Evolutionary conservation across 37 sponge, comb jelly and placozoan genomes (phyloP), one percentile per base, ranked within the genome.

Genomic region (Spongilla lacustris): DNA sequence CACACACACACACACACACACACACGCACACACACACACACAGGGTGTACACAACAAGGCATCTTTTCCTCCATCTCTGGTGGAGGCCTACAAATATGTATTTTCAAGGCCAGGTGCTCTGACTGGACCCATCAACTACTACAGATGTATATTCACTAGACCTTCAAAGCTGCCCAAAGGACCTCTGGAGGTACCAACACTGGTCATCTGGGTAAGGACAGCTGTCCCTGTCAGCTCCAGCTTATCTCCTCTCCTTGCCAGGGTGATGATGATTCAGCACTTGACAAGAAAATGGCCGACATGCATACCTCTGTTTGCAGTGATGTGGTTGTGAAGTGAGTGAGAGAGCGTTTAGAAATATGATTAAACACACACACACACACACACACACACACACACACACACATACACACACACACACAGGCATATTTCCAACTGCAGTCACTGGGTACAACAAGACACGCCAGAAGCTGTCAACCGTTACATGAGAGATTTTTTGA

Each of bases 61-160:
- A 33, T 36, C 50, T 50, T 90, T 95, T 58, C 67, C 88, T 81
- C 73, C 91, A 11, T 91, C 90, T 14, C 77, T 92, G 8, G 21
- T 95, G 9, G 88, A 92, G 76, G 85, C 88, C 1, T 92, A 87
- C 85, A 87, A 90, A 73, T 92, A 87, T 76, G 90, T 85, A 36
- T 95, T 95, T 83, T 85, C 90, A 34, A 88, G 89, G 66, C 89
- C 89, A 3, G 78, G 86, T 26, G 94, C 84, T 10, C 80, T 92
- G 33, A 92, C 96, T 49, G 87, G 82, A 24, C 83, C 96, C 29
- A 87, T 95, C 46, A 95, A 95, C 77, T 92, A 92, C 76, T 87
- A 87, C 75, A 75, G 96, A 46, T 82, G 77, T 50, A 70, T 88
- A 58, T 58, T 58, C 21, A 58, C 58, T 19, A 58, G 58, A 17